A percentile compares a stretch with the other conserved stretches of the same genome.
Evolutionary conservation across 2,113 vertebrate species (phyloP).

Genomic region (Gobius niger): DNA sequence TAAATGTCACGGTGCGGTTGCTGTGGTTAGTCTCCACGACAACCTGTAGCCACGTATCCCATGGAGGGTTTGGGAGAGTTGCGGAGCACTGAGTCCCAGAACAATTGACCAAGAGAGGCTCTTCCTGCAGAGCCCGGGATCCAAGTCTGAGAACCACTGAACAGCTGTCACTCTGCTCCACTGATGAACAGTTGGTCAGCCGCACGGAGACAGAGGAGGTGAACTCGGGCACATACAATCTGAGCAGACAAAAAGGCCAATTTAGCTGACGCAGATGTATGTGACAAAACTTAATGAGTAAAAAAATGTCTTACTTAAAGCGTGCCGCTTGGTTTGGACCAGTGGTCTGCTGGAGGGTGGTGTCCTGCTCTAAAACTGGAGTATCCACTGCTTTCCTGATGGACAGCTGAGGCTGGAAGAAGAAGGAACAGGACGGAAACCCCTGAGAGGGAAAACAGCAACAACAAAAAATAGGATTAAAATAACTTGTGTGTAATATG

Average conservation of each 20-base stretch:
- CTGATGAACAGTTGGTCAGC: conserved; percentile 74
- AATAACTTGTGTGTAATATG: background rate
- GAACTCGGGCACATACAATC: conserved; percentile 87
- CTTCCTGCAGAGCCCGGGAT: conserved; percentile 72
- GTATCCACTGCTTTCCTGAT: conserved; percentile 80
- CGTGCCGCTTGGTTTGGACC: conserved; percentile 74
- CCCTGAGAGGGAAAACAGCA: conserved; percentile 76
- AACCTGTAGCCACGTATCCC: conserved; percentile 88
- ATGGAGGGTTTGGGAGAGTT: conserved; percentile 80
- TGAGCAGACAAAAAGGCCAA: conserved; percentile 41
- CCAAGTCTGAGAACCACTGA: conserved; percentile 79
- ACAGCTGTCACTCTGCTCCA: conserved; percentile 53
- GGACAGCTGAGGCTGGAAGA: conserved; percentile 92
- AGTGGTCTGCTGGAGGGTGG: conserved; percentile 66
- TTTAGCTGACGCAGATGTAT: too few species aligned
- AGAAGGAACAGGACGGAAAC: conserved; percentile 85
- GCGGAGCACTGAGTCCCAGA: conserved; percentile 69
- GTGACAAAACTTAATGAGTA: too few species aligned
- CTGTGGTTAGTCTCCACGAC: conserved; percentile 74
- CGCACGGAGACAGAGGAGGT: conserved; percentile 76
- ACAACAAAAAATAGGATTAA: background rate
- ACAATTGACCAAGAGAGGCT: conserved; percentile 80
- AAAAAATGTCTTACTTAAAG: conserved; percentile 81
- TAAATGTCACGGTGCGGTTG: conserved; percentile 70
- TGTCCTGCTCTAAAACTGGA: conserved; percentile 78